Conservation (phyloP, 2,797 vertebrate species). For the Urosaurus nigricauda region DNA sequence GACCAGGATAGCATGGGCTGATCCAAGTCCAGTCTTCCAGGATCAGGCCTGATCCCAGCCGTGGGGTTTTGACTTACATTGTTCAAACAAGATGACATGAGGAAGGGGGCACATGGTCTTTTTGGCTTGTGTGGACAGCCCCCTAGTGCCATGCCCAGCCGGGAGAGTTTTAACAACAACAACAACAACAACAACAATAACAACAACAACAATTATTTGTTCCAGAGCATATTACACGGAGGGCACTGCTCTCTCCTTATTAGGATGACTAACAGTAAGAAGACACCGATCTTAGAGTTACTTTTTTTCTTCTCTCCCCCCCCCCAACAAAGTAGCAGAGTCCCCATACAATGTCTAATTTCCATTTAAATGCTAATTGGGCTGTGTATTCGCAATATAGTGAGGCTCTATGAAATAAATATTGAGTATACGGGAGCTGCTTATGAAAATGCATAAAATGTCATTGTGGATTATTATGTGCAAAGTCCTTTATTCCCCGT, state of each 20-base stretch:
- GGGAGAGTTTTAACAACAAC: too few species aligned
- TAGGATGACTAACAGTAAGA: slow-evolving; percentile 43
- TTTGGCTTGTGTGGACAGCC: too few species aligned
- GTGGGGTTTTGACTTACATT: too few species aligned
- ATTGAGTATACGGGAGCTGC: not conserved
- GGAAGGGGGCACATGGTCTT: too few species aligned
- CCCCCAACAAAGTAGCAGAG: not conserved
- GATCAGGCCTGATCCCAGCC: too few species aligned
- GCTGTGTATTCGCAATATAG: slow-evolving; percentile 3
- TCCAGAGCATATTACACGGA: not conserved
- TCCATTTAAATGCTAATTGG: slow-evolving; percentile 38
- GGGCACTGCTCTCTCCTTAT: not conserved
- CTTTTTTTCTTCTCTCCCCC: not conserved
- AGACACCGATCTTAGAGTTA: not conserved
- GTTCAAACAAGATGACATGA: too few species aligned
- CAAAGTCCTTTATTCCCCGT: slow-evolving; percentile 15
- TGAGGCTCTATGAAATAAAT: slow-evolving; percentile 26
- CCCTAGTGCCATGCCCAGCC: too few species aligned
- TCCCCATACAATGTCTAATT: slow-evolving; percentile 7
- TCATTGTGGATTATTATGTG: not conserved
- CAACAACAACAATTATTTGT: not conserved
- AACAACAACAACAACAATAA: too few species aligned
- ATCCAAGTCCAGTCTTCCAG: too few species aligned
- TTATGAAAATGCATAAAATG: slow-evolving; percentile 37
- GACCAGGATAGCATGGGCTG: too few species aligned